phyloP scores from a whole-genome alignment of 2,797 vertebrate genomes.

The Clarias fuscus region DNA sequence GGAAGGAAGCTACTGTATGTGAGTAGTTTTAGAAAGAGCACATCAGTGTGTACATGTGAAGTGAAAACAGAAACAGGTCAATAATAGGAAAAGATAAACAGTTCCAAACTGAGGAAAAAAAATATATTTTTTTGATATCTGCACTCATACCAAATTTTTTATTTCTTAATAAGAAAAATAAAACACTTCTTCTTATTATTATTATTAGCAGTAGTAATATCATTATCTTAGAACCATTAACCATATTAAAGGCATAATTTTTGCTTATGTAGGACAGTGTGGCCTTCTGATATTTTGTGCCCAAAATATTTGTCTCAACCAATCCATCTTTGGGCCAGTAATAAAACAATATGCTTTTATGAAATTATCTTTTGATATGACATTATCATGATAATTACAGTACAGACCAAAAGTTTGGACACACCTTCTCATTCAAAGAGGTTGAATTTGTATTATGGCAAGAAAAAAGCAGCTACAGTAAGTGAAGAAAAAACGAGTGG shows the following conservation, averaged over 20 bases:
- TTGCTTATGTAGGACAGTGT: neutral
- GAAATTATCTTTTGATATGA: too few relatives aligned
- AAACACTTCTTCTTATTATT: neutral
- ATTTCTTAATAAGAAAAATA: neutral
- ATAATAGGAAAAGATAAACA: neutral
- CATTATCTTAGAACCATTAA: neutral
- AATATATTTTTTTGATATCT: too few relatives aligned
- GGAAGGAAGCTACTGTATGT: neutral
- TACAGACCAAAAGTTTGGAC: too few relatives aligned
- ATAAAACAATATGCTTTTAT: neutral
- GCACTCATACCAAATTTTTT: neutral
- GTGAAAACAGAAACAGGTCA: neutral
- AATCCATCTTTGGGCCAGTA: neutral
- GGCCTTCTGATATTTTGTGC: neutral
- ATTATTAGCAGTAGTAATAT: neutral
- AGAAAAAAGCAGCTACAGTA: too few relatives aligned
- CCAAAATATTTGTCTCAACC: neutral
- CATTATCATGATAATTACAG: too few relatives aligned
- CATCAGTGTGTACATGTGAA: neutral
- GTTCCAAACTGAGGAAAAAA: neutral
- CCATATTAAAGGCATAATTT: neutral
- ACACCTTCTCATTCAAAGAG: too few relatives aligned
- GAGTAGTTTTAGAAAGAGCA: neutral
- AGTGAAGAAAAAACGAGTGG: too few relatives aligned
- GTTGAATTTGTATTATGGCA: too few relatives aligned